Conservation (phyloP, 2,797 vertebrate species). For the Eulemur mongoz region DNA sequence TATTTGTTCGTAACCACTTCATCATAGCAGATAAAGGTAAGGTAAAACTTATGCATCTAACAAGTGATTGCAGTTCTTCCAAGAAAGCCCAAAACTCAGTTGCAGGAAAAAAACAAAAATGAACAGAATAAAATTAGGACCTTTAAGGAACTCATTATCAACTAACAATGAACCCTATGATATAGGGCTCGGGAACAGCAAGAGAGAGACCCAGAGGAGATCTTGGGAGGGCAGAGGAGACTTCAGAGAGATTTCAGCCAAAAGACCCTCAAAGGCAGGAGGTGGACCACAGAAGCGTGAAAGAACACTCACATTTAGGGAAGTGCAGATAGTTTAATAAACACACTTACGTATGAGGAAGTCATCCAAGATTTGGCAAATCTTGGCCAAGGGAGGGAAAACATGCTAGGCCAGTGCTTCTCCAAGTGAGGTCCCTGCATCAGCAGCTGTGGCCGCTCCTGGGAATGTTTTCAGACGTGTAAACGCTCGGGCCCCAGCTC, state of each 20-base stretch:
- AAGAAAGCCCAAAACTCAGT: neutral
- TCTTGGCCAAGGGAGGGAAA: neutral
- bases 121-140: neutral
- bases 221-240: neutral
- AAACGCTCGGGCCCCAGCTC: neutral
- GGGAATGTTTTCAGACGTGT: neutral
- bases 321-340: neutral
- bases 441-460: neutral
- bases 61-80: neutral
- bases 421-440: rapidly evolving
- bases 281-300: rapidly evolving
- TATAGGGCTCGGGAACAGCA: neutral
- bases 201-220: neutral
- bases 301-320: neutral
- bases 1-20: neutral
- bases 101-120: neutral
- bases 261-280: neutral
- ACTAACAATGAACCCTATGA: neutral
- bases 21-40: neutral
- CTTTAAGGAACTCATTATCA: neutral
- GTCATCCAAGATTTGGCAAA: too few species aligned
- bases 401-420: rapidly evolving
- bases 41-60: neutral
- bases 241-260: too few species aligned
- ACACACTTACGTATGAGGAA: neutral